phyloP scores from a whole-genome alignment of 2,888 invertebrate species.

The Hypsopygia costalis region DNA sequence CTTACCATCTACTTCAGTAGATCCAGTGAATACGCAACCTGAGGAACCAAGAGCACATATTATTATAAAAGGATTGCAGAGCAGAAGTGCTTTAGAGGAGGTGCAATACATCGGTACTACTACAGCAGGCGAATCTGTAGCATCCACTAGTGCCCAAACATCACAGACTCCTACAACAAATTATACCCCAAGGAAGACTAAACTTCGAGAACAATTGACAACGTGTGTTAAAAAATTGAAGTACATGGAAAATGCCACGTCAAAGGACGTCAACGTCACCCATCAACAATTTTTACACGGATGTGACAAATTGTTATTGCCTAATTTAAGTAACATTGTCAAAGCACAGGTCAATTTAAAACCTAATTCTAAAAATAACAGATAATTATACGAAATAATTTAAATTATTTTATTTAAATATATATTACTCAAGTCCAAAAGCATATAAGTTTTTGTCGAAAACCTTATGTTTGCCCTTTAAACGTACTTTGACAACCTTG shows the following conservation, averaged over 20 bases:
- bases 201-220: background rate
- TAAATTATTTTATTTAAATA: constrained; percentile 4
- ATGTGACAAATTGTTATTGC: constrained; percentile 4
- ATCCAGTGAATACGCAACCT: background rate
- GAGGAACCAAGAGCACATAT: background rate
- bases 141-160: background rate
- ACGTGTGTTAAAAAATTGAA: too few species aligned
- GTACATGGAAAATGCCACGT: background rate
- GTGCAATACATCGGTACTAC: background rate
- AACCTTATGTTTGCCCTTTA: constrained; percentile 2
- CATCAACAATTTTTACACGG: constrained; percentile 1
- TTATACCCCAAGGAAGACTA: constrained; percentile 1
- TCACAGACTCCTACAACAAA: background rate
- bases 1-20: background rate
- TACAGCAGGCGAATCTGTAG: background rate
- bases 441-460: background rate
- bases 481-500: constrained; percentile 1
- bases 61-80: too few species aligned
- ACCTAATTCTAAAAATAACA: background rate
- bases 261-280: background rate
- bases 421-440: background rate
- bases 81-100: background rate
- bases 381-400: background rate
- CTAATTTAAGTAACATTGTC: constrained; percentile 2
- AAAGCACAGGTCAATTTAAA: background rate